Base-by-base conservation (phyloP, 2,113 vertebrate species). In the Notothenia coriiceps region DNA sequence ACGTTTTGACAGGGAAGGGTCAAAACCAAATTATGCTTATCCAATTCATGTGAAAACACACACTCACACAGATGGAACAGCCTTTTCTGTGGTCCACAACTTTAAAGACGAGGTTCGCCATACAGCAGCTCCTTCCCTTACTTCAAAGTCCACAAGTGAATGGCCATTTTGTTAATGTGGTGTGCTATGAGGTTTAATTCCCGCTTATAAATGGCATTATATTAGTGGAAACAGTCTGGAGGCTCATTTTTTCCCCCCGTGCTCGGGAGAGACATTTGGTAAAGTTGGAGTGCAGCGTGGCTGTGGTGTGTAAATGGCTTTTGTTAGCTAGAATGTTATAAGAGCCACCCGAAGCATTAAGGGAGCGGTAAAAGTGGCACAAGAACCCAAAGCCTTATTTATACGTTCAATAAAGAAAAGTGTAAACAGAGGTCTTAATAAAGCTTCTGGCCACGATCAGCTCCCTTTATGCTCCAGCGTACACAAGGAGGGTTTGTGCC, bases 401-500 rank as follows among this genome's bases (percentile, higher is more conserved):
- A 94, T 91, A 84, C 7, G 80, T 88, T 90, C 91, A 94, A 93
- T 94, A 93, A 93, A 92, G 70, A 55, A 33, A 63, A 90, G 82
- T 68, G 83, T 91, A 93, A 94, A 93, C 89, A 92, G 79, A 82
- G 78, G 82, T 89, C 83, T 91, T 90, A 87, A 92, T 93, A 93
- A 91, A 92, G 74, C 65, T 77, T 90, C 73, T 85, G 87, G 79
- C 75, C 80, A 55, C 62, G 81, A 86, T 88, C 79, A 44, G 73
- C 72, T 82, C 69, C 44, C 81, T 87, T 87, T 81, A 76, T 74
- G 85, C 79, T 82, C 68, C 47, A 4, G 67, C 49, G 82, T 79
- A 79, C 78, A 88, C 86, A 90, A 90, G 65, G 82, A 83, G 84
- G 65, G 63, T 70, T 79, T 89, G 92, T 92, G 84, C 80, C 87